These are phyloP conservation scores for Emydura subglobosa DNA, from an alignment of 2,113 vertebrate genomes.

Conservation along the genomic window DNA sequence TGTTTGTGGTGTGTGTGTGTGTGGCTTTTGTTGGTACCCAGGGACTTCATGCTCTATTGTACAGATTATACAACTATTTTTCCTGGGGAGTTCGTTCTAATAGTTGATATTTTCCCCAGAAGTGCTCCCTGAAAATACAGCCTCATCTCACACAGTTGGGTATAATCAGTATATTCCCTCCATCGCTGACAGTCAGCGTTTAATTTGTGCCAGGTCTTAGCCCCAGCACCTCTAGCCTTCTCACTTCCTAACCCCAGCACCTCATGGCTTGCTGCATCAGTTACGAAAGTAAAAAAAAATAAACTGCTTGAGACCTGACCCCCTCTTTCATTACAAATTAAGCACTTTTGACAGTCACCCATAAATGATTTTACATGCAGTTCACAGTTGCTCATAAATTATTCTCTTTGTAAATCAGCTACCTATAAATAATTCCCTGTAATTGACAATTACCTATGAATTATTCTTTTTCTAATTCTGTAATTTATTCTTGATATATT, in stretches of 20 bases:
- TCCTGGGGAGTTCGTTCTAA: background rate
- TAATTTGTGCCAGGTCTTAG: too few species aligned
- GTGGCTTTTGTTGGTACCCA: background rate
- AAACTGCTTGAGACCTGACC: too few species aligned
- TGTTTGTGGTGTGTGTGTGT: background rate
- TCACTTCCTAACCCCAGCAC: too few species aligned
- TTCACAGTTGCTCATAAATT: slow-evolving; percentile 30
- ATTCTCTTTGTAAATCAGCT: slow-evolving; percentile 30
- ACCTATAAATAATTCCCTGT: slow-evolving; percentile 37
- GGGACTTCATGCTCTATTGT: background rate
- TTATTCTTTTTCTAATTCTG: slow-evolving; percentile 63
- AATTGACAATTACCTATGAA: slow-evolving; percentile 55
- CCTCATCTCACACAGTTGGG: background rate
- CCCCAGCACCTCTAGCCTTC: too few species aligned
- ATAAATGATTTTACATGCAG: slow-evolving; percentile 6
- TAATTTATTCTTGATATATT: slow-evolving; percentile 33
- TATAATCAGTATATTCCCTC: background rate
- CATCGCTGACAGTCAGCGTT: background rate
- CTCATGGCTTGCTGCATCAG: too few species aligned
- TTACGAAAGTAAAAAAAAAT: too few species aligned
- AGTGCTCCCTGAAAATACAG: background rate
- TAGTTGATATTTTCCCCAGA: background rate
- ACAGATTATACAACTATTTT: background rate
- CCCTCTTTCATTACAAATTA: too few species aligned
- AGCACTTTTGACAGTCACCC: background rate